Evolutionary conservation across 2,797 vertebrate genomes (phyloP).

Genomic region (Sebastes nivosus): DNA sequence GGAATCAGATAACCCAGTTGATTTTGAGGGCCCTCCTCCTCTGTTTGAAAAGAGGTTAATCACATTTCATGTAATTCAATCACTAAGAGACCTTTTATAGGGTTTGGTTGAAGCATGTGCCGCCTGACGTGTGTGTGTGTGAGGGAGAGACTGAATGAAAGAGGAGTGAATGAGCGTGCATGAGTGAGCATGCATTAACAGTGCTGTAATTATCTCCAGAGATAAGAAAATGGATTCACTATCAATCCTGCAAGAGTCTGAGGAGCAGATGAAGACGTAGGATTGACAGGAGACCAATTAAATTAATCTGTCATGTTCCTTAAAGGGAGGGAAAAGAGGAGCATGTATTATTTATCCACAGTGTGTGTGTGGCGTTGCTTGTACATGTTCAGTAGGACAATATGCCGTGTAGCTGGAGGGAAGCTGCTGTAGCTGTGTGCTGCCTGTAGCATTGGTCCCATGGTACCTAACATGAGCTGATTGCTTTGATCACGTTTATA

Average conservation of each 20-base stretch:
- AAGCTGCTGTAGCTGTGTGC: constrained; percentile 20
- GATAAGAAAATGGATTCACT: constrained; percentile 67
- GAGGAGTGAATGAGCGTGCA: constrained; percentile 24
- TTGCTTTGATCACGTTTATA: constrained; percentile 25
- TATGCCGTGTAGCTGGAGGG: constrained; percentile 15
- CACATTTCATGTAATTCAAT: constrained; percentile 55
- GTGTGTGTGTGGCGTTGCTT: neutral
- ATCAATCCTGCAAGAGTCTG: constrained; percentile 36
- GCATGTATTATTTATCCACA: constrained; percentile 62
- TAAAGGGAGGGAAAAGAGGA: constrained; percentile 29
- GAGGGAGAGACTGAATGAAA: constrained; percentile 18
- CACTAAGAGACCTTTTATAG: constrained; percentile 7
- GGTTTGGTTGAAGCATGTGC: constrained; percentile 19
- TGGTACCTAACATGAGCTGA: constrained; percentile 9
- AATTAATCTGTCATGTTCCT: constrained; percentile 66
- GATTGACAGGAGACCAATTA: constrained; percentile 55
- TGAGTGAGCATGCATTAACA: constrained; percentile 43
- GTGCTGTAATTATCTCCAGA: constrained; percentile 66
- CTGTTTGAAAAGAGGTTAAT: constrained; percentile 32
- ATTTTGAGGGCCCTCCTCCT: neutral
- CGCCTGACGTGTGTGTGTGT: neutral
- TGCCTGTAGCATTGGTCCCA: constrained; percentile 40
- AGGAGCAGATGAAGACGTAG: constrained; percentile 63
- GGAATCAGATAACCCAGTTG: neutral
- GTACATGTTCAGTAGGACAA: constrained; percentile 14